Percentiles rank a stretch among this genome's conserved stretches.
These are phyloP conservation scores for Hesperia comma DNA, from an alignment of 2,888 invertebrate species.

Conservation along the genomic window DNA sequence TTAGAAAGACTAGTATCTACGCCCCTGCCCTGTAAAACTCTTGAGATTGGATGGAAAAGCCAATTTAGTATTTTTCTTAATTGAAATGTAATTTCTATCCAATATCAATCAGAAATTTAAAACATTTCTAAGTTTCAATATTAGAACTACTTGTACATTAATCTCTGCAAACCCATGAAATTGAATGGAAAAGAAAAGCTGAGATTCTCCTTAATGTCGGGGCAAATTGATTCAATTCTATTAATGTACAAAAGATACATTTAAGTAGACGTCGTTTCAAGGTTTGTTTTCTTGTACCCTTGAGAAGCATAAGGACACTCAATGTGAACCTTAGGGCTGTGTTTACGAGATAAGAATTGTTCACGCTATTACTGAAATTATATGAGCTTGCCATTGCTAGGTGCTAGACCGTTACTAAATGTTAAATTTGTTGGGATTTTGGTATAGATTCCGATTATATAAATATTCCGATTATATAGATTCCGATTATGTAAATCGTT, in stretches of 20 bases:
- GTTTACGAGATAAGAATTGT: not conserved
- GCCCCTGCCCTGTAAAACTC: too few relatives aligned
- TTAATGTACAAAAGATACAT: not conserved
- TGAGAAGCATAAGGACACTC: not conserved
- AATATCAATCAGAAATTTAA: too few relatives aligned
- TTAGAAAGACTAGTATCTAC: too few relatives aligned
- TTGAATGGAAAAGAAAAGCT: not conserved
- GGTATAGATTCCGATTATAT: too few relatives aligned
- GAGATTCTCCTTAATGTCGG: not conserved
- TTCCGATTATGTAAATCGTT: not conserved
- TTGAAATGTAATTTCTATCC: too few relatives aligned
- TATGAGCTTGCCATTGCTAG: not conserved
- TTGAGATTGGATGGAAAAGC: too few relatives aligned
- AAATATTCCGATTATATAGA: too few relatives aligned
- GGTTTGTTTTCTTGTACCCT: constrained; percentile 4
- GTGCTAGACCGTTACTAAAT: too few relatives aligned
- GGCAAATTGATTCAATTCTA: constrained; percentile 1
- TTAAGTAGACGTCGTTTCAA: not conserved
- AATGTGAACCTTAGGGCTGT: not conserved
- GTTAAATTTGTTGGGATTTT: too few relatives aligned
- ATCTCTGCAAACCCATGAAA: not conserved
- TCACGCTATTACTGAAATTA: not conserved
- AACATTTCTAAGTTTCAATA: too few relatives aligned
- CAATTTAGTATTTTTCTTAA: too few relatives aligned
- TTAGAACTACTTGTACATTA: too few relatives aligned